phyloP scores from a whole-genome alignment of 2,113 vertebrate species.

The Rhinopithecus roxellana region DNA sequence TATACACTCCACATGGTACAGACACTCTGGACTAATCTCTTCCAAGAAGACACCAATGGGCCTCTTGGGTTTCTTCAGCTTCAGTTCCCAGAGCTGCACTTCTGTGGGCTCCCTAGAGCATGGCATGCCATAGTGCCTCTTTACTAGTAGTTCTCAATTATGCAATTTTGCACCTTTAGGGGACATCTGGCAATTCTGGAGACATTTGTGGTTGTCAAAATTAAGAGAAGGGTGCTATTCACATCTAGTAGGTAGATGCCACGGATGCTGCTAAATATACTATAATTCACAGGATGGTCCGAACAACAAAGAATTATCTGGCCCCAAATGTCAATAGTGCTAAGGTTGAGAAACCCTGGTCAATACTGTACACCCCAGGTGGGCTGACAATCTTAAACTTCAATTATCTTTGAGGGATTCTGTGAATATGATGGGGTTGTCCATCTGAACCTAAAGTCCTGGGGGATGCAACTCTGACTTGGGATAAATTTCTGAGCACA shows the following conservation, averaged over 20 bases:
- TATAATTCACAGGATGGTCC: not conserved
- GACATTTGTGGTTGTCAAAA: not conserved
- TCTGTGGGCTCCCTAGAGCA: not conserved
- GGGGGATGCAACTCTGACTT: not conserved
- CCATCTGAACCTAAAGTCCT: not conserved
- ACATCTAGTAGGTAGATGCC: not conserved
- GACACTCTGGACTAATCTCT: not conserved
- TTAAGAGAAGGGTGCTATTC: not conserved
- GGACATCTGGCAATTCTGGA: constrained; percentile 4
- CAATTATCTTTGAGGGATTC: not conserved
- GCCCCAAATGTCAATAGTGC: not conserved
- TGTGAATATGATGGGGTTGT: not conserved
- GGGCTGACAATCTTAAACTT: not conserved
- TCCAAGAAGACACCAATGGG: not conserved
- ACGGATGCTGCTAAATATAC: not conserved
- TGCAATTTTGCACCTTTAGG: not conserved
- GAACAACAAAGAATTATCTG: constrained; percentile 10
- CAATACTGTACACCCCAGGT: not conserved
- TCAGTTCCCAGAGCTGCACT: not conserved
- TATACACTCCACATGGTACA: not conserved
- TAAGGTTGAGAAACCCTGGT: not conserved
- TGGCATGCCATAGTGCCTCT: not conserved
- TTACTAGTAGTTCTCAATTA: not conserved
- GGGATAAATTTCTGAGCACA: not conserved
- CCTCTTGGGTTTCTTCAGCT: not conserved